phyloP scores from a whole-genome alignment of 2,888 invertebrate genomes.

The Thysanoteuthis rhombus region DNA sequence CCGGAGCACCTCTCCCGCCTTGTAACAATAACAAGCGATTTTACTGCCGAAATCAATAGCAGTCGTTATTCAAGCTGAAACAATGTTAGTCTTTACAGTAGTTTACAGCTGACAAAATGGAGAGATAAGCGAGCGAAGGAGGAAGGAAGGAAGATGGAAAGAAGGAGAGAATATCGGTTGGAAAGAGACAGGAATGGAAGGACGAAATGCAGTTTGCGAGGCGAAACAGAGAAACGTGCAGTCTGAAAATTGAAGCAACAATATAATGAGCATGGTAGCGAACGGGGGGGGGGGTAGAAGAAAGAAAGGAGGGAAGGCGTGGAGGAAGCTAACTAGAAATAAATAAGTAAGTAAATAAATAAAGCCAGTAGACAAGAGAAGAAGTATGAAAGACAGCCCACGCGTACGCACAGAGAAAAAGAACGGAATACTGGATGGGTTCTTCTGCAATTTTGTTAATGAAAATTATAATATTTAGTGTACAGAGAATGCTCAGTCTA shows the following conservation, averaged over 20 bases:
- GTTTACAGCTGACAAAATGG: not conserved
- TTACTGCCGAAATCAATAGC: not conserved
- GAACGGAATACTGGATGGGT: not conserved
- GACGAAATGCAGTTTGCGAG: not conserved
- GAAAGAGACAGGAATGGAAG: not conserved
- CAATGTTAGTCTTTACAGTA: not conserved
- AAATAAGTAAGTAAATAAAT: too few relatives aligned
- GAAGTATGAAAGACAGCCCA: too few relatives aligned
- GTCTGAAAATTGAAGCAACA: not conserved
- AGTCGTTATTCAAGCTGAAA: not conserved
- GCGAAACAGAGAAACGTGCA: not conserved
- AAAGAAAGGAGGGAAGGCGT: not conserved
- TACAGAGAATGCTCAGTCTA: not conserved
- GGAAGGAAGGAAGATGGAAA: not conserved
- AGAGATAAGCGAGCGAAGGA: not conserved
- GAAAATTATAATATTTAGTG: conserved; percentile 12
- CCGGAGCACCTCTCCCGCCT: not conserved
- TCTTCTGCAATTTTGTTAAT: not conserved
- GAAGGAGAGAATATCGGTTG: not conserved
- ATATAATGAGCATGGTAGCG: not conserved
- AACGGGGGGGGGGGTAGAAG: not conserved
- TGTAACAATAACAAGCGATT: not conserved
- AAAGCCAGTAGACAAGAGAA: not conserved
- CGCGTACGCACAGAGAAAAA: not conserved
- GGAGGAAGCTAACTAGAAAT: too few relatives aligned